Evolutionary conservation across 2,797 vertebrate genomes (phyloP).

Genomic region (Pseudochromis fuscus): DNA sequence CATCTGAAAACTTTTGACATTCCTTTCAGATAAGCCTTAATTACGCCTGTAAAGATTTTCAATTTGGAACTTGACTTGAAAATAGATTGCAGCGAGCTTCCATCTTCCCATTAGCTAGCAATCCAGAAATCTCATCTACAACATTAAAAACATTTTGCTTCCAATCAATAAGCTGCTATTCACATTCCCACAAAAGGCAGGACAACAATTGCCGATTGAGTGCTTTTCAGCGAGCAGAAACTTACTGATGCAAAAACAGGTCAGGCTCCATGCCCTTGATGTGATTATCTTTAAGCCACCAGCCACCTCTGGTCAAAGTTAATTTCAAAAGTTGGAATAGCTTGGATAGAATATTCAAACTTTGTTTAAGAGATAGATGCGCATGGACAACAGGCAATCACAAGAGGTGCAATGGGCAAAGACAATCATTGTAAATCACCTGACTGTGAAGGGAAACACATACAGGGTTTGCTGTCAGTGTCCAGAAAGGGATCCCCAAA

Average conservation of each 20-base stretch:
- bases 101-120: slow-evolving; percentile 85
- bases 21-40: slow-evolving; percentile 85
- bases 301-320: slow-evolving; percentile 79
- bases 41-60: slow-evolving; percentile 89
- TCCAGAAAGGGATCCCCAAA: not conserved
- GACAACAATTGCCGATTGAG: slow-evolving; percentile 81
- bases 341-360: slow-evolving; percentile 78
- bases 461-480: slow-evolving; percentile 19
- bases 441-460: slow-evolving; percentile 44
- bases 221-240: slow-evolving; percentile 77
- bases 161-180: slow-evolving; percentile 87
- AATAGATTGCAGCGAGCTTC: slow-evolving; percentile 86
- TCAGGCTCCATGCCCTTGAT: slow-evolving; percentile 80
- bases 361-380: slow-evolving; percentile 73
- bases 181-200: slow-evolving; percentile 84
- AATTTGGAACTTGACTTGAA: slow-evolving; percentile 86
- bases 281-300: slow-evolving; percentile 83
- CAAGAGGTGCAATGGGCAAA: slow-evolving; percentile 38
- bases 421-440: slow-evolving; percentile 53
- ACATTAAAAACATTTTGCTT: slow-evolving; percentile 90
- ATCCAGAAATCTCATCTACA: slow-evolving; percentile 90
- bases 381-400: slow-evolving; percentile 65
- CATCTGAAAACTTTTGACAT: slow-evolving; percentile 80
- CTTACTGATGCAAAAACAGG: slow-evolving; percentile 80
- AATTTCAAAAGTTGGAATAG: slow-evolving; percentile 82